A percentile compares a stretch with the other conserved stretches of the same genome.
Evolutionary conservation across 2,888 invertebrate genomes (phyloP).

Genomic region (Cynaeus angustus): DNA sequence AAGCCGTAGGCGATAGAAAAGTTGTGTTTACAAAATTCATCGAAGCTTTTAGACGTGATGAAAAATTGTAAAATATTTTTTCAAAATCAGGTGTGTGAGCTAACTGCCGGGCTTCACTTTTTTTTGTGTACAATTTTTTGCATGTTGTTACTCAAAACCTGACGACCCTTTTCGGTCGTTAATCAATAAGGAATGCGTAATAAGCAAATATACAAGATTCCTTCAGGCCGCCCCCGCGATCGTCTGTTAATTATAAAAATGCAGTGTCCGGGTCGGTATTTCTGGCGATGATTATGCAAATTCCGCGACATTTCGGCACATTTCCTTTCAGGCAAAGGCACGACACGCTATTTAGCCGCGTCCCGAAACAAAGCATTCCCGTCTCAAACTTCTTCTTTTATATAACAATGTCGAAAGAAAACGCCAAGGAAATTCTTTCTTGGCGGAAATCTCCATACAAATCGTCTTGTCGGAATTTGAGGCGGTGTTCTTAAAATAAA

Average conservation of each 20-base stretch:
- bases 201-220: constrained; percentile 27
- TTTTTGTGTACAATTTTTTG: no score
- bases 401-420: constrained; percentile 60
- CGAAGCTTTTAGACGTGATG: no score
- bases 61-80: no score
- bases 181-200: constrained; percentile 36
- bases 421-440: constrained; percentile 59
- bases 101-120: no score
- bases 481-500: constrained; percentile 59
- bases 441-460: constrained; percentile 65
- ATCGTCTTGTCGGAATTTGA: constrained; percentile 64
- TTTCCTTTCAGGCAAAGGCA: constrained; percentile 36
- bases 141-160: no score
- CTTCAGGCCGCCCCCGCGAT: background rate
- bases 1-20: no score
- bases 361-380: constrained; percentile 48
- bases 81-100: no score
- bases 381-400: constrained; percentile 52
- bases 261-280: constrained; percentile 15
- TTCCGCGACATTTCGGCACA: constrained; percentile 42
- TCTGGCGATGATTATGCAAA: constrained; percentile 38
- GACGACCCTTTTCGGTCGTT: no score
- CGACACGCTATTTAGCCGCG: constrained; percentile 43
- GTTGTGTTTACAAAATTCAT: no score
- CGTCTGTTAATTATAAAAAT: constrained; percentile 39